These are phyloP conservation scores for Cephus cinctus DNA, from an alignment of 1,140 invertebrate species.

Conservation along the genomic window DNA sequence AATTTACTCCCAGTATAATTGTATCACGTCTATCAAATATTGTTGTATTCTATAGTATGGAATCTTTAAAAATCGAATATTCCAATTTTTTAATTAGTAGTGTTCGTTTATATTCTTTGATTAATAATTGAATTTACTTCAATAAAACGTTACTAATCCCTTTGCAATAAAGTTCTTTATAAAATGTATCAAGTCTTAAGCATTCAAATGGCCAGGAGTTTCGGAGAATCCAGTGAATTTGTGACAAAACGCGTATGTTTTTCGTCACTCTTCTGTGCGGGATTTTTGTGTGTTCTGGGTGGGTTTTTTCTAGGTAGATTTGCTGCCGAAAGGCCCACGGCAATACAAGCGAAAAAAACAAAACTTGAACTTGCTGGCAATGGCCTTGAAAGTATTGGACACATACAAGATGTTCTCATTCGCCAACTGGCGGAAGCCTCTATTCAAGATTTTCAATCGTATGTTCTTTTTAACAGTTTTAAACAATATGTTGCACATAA, in stretches of 20 bases:
- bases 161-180: too few species aligned
- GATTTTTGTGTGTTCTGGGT: slow-evolving; percentile 53
- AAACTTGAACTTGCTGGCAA: slow-evolving; percentile 39
- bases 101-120: neutral
- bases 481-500: slow-evolving; percentile 13
- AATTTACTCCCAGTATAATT: too few species aligned
- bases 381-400: slow-evolving; percentile 32
- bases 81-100: too few species aligned
- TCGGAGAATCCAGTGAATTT: slow-evolving; percentile 48
- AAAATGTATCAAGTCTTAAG: slow-evolving; percentile 53
- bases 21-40: too few species aligned
- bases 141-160: too few species aligned
- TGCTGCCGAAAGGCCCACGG: slow-evolving; percentile 39
- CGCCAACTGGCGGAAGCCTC: neutral
- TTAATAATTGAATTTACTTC: neutral
- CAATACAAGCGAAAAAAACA: slow-evolving; percentile 32
- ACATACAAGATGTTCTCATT: slow-evolving; percentile 28
- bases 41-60: too few species aligned
- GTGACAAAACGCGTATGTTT: slow-evolving; percentile 58
- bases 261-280: slow-evolving; percentile 52
- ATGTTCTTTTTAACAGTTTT: neutral
- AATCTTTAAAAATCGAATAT: too few species aligned
- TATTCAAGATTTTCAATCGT: neutral
- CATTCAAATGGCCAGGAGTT: slow-evolving; percentile 44
- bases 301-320: slow-evolving; percentile 55